A percentile compares a stretch with the other conserved stretches of the same genome.
These are phyloP conservation scores for Archaeoteleia sp. DNA, from an alignment of 2,888 invertebrate species.

Conservation along the genomic window DNA sequence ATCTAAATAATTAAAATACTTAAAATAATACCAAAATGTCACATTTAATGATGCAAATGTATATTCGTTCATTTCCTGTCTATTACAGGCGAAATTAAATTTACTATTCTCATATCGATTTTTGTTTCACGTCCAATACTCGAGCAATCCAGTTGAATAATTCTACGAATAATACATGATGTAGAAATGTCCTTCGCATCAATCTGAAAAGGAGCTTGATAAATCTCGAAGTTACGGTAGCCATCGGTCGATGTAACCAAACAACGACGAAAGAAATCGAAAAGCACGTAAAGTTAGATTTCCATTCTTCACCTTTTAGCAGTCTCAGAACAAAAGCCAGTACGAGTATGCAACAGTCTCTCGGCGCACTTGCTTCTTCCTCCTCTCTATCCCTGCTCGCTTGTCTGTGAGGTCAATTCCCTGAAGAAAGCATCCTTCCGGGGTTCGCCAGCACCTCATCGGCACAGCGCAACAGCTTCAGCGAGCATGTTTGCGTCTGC, in stretches of 20 bases:
- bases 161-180: too few species aligned
- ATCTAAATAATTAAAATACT: too few species aligned
- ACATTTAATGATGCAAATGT: too few species aligned
- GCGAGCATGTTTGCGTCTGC: conserved; percentile 13
- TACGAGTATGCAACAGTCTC: conserved; percentile 12
- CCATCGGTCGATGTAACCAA: conserved; percentile 3
- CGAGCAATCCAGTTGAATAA: too few species aligned
- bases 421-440: conserved; percentile 53
- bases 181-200: too few species aligned
- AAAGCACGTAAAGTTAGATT: conserved; percentile 16
- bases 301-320: conserved; percentile 16
- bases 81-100: too few species aligned
- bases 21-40: too few species aligned
- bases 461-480: conserved; percentile 29
- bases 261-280: conserved; percentile 9
- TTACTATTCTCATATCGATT: too few species aligned
- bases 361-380: conserved; percentile 25
- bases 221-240: too few species aligned
- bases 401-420: conserved; percentile 49
- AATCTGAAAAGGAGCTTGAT: too few species aligned
- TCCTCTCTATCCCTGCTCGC: conserved; percentile 29
- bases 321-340: conserved; percentile 31
- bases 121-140: too few species aligned
- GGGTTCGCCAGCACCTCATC: conserved; percentile 37
- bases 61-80: too few species aligned